Conservation (phyloP, 2,113 vertebrate species). For the Zosterops lateralis region DNA sequence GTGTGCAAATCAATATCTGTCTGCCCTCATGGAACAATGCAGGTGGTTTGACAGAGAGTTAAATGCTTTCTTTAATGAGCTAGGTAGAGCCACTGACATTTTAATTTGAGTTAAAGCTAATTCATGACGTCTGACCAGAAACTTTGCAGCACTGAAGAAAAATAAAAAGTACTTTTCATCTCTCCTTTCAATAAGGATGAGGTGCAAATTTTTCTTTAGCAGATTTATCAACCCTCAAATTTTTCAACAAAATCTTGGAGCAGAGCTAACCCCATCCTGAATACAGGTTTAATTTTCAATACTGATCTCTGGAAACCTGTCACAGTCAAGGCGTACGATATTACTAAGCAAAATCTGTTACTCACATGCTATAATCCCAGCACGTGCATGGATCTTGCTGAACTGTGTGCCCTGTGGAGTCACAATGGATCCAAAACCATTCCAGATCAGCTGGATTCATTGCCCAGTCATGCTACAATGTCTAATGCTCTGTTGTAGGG, state of each 20-base stretch:
- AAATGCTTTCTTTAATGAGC: background rate
- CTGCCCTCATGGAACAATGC: background rate
- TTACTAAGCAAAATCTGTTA: background rate
- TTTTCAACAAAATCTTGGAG: background rate
- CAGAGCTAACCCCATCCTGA: background rate
- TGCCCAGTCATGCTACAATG: background rate
- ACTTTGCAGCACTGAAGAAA: background rate
- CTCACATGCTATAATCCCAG: background rate
- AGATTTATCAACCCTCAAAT: background rate
- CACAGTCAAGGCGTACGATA: background rate
- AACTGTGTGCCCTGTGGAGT: background rate
- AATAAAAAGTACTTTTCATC: background rate
- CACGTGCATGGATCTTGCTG: background rate
- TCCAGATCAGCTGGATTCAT: background rate
- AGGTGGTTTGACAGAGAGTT: background rate
- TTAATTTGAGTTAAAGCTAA: background rate
- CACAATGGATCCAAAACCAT: fast-evolving
- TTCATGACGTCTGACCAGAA: background rate
- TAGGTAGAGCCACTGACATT: background rate
- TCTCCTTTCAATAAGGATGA: background rate
- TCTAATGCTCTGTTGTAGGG: background rate
- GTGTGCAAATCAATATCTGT: background rate
- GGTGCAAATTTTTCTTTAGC: background rate
- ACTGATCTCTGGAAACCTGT: background rate
- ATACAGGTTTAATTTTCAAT: background rate